Percentiles rank a stretch among this genome's conserved stretches.
phyloP scores from a whole-genome alignment of 2,797 vertebrate genomes.

The Chanos chanos region DNA sequence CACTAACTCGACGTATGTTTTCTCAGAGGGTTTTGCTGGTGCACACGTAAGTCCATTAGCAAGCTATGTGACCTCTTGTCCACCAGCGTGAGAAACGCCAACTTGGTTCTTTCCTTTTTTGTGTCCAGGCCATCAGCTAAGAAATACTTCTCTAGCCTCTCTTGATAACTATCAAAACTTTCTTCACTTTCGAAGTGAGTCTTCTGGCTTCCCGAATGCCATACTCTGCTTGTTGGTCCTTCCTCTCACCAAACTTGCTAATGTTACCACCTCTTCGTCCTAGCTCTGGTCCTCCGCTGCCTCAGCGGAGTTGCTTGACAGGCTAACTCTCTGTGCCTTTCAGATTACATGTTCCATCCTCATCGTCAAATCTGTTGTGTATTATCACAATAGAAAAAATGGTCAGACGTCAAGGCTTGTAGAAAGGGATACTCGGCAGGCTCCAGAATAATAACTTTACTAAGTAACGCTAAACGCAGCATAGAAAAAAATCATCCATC shows the following conservation, averaged over 20 bases:
- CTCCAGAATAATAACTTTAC: too few relatives aligned
- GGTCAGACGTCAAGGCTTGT: too few relatives aligned
- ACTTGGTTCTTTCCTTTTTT: not conserved
- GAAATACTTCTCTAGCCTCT: conserved; percentile 14
- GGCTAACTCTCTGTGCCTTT: not conserved
- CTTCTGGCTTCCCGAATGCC: not conserved
- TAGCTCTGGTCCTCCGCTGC: not conserved
- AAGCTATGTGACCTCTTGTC: conserved; percentile 23
- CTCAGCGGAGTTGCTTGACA: not conserved
- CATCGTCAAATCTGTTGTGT: too few relatives aligned
- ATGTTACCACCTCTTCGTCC: not conserved
- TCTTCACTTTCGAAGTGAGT: conserved; percentile 18
- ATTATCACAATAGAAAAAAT: too few relatives aligned
- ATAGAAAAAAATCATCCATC: too few relatives aligned
- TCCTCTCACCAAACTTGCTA: not conserved
- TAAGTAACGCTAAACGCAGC: too few relatives aligned
- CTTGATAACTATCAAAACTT: conserved; percentile 5
- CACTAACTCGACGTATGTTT: conserved; percentile 6
- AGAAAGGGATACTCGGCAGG: too few relatives aligned
- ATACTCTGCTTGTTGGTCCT: not conserved
- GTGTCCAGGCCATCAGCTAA: not conserved
- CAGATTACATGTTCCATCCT: conserved; percentile 3
- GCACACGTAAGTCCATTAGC: conserved; percentile 17
- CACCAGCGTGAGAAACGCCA: conserved; percentile 9
- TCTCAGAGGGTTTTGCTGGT: conserved; percentile 3